Percentiles rank a stretch among this genome's conserved stretches.
These are phyloP conservation scores for Scaptomyza montana DNA, from an alignment of 1,140 invertebrate species.

Conservation along the genomic window DNA sequence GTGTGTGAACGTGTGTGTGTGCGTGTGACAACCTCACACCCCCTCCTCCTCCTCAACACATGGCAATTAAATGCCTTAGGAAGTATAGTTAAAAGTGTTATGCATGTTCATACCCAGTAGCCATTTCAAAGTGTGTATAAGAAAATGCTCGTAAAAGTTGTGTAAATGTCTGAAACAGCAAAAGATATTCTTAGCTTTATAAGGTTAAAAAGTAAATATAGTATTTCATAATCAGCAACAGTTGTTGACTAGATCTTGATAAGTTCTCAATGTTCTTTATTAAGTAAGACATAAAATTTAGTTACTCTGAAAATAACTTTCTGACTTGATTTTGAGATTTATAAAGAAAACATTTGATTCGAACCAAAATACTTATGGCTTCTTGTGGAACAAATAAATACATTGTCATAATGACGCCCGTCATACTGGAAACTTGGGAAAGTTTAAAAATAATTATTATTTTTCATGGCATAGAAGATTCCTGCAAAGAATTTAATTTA, in stretches of 20 bases:
- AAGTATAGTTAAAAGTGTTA: not conserved
- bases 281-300: too few species aligned
- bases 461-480: too few species aligned
- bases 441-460: too few species aligned
- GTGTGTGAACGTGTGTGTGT: not conserved
- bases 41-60: not conserved
- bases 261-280: not conserved
- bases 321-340: too few species aligned
- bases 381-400: too few species aligned
- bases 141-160: not conserved
- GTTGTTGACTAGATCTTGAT: not conserved
- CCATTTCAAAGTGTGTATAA: not conserved
- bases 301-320: too few species aligned
- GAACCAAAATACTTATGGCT: too few species aligned
- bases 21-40: not conserved
- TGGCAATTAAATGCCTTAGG: not conserved
- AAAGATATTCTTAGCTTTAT: not conserved
- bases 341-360: too few species aligned
- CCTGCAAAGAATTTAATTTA: too few species aligned
- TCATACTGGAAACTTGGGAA: too few species aligned
- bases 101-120: not conserved
- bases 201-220: too few species aligned
- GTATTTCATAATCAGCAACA: not conserved
- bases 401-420: too few species aligned
- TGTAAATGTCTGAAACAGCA: not conserved